phyloP scores from a whole-genome alignment of 2,888 invertebrate species.

The Molanna angustata region DNA sequence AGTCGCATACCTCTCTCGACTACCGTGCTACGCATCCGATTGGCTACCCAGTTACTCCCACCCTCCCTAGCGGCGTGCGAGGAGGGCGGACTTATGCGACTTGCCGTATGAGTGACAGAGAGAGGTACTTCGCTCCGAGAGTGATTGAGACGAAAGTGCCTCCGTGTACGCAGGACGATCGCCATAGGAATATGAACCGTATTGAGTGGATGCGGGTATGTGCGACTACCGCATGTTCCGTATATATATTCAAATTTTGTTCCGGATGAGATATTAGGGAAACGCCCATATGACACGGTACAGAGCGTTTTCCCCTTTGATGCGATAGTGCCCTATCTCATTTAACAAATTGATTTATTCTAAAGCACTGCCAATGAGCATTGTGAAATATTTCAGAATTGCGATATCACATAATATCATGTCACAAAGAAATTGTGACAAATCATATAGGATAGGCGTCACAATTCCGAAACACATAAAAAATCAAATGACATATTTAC shows the following conservation, averaged over 20 bases:
- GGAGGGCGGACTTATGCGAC: neutral
- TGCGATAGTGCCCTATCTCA: too few relatives aligned
- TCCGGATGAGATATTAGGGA: neutral
- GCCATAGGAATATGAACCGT: conserved; percentile 22
- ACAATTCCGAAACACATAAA: too few relatives aligned
- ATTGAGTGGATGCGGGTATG: conserved; percentile 9
- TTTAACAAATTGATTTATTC: too few relatives aligned
- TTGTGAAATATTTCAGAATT: too few relatives aligned
- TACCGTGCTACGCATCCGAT: conserved; percentile 32
- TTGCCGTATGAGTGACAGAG: conserved; percentile 3
- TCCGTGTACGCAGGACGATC: conserved; percentile 21
- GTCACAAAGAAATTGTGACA: too few relatives aligned
- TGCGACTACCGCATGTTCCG: conserved; percentile 25
- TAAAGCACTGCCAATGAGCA: too few relatives aligned
- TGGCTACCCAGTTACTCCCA: conserved; percentile 28
- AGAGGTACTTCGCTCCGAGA: conserved; percentile 11
- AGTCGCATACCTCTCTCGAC: conserved; percentile 22
- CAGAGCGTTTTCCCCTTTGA: too few relatives aligned
- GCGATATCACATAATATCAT: too few relatives aligned
- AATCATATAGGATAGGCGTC: too few relatives aligned
- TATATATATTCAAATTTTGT: conserved; percentile 23
- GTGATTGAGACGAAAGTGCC: conserved; percentile 21
- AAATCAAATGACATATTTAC: too few relatives aligned
- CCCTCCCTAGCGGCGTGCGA: conserved; percentile 10
- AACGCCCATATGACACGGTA: too few relatives aligned